Evolutionary conservation across 1,140 invertebrate genomes (phyloP), one percentile per base, ranked within the genome.

Genomic region (Conopomorpha cramerella): DNA sequence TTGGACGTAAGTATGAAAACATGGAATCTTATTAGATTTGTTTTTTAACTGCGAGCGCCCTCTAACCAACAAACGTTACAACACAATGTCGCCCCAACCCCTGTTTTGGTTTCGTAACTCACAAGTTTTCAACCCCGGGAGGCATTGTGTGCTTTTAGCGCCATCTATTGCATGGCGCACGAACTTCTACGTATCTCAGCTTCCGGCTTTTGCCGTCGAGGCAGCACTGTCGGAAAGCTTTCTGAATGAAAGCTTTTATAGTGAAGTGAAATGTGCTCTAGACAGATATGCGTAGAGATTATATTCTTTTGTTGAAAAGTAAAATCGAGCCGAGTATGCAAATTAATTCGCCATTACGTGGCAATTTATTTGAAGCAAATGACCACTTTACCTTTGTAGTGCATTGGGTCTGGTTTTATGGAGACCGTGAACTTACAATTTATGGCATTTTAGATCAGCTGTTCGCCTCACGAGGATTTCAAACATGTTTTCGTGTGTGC

Each of bases 321-420:
- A 51, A 32, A 42, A 39, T 51, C 45, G 60, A 47, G 46, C 51
- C 56, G 61, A 66, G 68, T 79, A 79, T 79, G 77, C 73, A 79
- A 77, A 79, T 79, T 70, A 76, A 61, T 55, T 52, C 54, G 53
- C 70, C 64, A 77, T 79, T 79, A 77, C 70, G 70, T 71, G 71
- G 74, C 76, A 78, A 79, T 79, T 79, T 79, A 78, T 79, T 74
- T 76, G 61, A 74, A 77, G 72, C 64, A 70, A 77, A 79, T 77
- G 77, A 78, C 77, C 72, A 78, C 71, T 77, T 73, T 77, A 72
- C 58, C 70, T 72, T n/a, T 55, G 59, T 53, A 60, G 66, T 73
- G 71, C 76, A 78, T 77, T 60, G 70, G 66, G 65, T 68, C 71
- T 6, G 70, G 73, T 71, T 72, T 62, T 77, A 68, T 60, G 61